Base-by-base conservation (phyloP, 1,140 invertebrate species). In the Tetramorium alpestre region DNA sequence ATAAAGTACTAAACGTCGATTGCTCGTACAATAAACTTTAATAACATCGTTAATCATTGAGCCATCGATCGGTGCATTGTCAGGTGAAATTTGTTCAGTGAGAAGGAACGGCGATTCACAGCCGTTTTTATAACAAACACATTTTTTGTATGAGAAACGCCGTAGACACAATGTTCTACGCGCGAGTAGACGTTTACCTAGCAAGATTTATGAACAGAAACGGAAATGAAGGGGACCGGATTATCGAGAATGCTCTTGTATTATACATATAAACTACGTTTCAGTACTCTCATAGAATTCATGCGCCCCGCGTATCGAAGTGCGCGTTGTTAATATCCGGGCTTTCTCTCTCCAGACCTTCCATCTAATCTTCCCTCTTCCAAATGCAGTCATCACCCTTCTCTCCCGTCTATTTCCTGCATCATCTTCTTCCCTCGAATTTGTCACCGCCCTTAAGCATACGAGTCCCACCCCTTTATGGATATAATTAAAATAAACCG, bases 291-390 rank as follows among this genome's bases (percentile, higher is more conserved):
- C 69, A 51, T 81, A 44, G 69, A 51, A 67, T 78, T 77, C 87
- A 86, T 84, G 78, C 77, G 81, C 81, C 33, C 49, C 49, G 64
- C 64, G 13, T 69, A 60, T 77, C 67, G 56, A 73, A 85, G 86
- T 87, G 70, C 70, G 86, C 85, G 87, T 87, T 90, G 86, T 86
- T 92, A 91, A 92, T 90, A 91, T 89, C 88, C 89, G 85, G 88
- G 75, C 51, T 84, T 22, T n/a, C 54, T n/a, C 86, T 87, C 80
- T 77, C 64, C 54, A 6, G 49, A 33, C 69, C 47, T 72, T 89
- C 78, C 64, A 81, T 33, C 70, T 86, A 64, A 87, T 85, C 91
- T 88, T 87, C 87, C 90, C 85, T 91, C 78, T 85, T 91, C 87
- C 87, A 69, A 86, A 85, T 69, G 75, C 67, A 84, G 89, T 85